Base-by-base conservation (phyloP, 2,888 invertebrate species). In the Muscina levida region DNA sequence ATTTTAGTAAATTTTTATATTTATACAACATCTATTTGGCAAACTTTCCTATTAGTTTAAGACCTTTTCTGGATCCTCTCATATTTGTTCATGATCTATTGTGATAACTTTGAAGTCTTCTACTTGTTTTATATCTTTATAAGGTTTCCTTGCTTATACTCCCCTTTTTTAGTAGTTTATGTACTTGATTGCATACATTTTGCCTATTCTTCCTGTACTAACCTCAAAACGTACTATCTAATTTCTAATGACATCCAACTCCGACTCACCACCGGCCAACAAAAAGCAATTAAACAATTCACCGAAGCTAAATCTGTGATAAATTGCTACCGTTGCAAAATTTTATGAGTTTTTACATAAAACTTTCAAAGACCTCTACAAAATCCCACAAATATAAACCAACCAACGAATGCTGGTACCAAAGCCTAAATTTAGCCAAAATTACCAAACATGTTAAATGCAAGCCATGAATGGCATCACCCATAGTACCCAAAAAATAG, bases 291-390 rank as follows among this genome's bases (percentile, higher is more conserved):
- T 68, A 68, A 68, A 68, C 68, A 68, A 42, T 53, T 44, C 26
- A n/a, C 19, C 56, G 53, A 39, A 56, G 15, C 37, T 22, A 51
- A 53, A 51, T 11, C 56, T 46, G 68, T 73, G 65, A 78, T 70
- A 78, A 70, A 73, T 78, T 73, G 56, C 73, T 66, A 17, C 19
- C 39, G 65, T 17, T 19, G 15, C 22, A 11, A 78, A 71, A 46
- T 73, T 74, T 66, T 66, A 73, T 66, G 19, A 17, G 44, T 62
- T 68, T 68, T 44, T 42, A 67, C 59, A 15, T 39, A 37, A 59
- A 57, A 51, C n/a, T 5, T 26, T 11, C 19, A 72, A 59, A 46
- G 57, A 37, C 4, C 31, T 31, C 66, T 24, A 72, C 71, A 72
- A 26, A 31, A 31, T 57, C 57, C 19, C 17, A 42, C 24, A 6